These are phyloP conservation scores for Eustalomyia histrio DNA, from an alignment of 2,888 invertebrate species.

Conservation along the genomic window DNA sequence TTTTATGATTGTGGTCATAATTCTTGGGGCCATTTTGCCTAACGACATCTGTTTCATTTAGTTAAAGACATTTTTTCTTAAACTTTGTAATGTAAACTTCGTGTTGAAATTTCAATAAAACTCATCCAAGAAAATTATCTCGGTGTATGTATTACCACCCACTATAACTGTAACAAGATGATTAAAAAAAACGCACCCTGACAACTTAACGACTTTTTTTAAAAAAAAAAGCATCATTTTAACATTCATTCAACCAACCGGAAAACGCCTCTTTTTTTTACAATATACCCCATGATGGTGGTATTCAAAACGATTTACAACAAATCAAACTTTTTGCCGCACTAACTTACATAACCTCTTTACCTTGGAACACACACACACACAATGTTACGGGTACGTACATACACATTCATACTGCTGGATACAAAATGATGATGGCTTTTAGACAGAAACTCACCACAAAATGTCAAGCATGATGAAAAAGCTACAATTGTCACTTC, in stretches of 20 bases:
- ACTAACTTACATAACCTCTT: slow-evolving; percentile 43
- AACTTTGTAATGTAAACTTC: too few relatives aligned
- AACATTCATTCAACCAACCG: slow-evolving; percentile 73
- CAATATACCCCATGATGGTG: slow-evolving; percentile 71
- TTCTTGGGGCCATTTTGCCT: too few relatives aligned
- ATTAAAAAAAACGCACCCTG: slow-evolving; percentile 50
- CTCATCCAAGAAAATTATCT: too few relatives aligned
- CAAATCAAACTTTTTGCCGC: slow-evolving; percentile 61
- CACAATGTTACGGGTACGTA: not conserved
- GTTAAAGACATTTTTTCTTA: too few relatives aligned
- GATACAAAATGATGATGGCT: slow-evolving; percentile 72
- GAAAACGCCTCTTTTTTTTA: slow-evolving; percentile 76
- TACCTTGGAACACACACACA: not conserved
- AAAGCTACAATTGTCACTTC: slow-evolving; percentile 72
- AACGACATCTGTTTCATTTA: too few relatives aligned
- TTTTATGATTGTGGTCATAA: too few relatives aligned
- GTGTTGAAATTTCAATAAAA: too few relatives aligned
- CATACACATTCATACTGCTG: not conserved
- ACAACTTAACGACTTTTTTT: slow-evolving; percentile 50
- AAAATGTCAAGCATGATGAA: slow-evolving; percentile 79
- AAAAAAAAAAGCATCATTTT: slow-evolving; percentile 16
- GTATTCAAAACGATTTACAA: slow-evolving; percentile 60
- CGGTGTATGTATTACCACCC: slow-evolving; percentile 50
- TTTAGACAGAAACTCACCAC: slow-evolving; percentile 79
- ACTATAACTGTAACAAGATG: slow-evolving; percentile 26